phyloP scores from a whole-genome alignment of 2,113 vertebrate genomes.

The Misgurnus mizolepis region DNA sequence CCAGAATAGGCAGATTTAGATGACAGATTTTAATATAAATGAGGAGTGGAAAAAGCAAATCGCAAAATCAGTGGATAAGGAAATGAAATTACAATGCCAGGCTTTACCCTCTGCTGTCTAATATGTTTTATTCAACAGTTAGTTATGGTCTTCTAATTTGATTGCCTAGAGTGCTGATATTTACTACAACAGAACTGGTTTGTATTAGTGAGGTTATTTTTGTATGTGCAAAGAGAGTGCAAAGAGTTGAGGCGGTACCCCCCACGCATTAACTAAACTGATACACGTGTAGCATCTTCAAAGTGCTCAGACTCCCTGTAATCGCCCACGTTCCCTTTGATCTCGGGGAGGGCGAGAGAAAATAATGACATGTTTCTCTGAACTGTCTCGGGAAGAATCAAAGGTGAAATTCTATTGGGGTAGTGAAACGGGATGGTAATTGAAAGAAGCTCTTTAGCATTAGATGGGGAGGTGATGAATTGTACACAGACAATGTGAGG shows the following conservation, averaged over 20 bases:
- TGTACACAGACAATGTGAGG: conserved; percentile 63
- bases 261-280: conserved; percentile 58
- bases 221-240: background rate
- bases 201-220: no score
- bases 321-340: conserved; percentile 74
- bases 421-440: conserved; percentile 70
- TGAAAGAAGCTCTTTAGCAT: conserved; percentile 50
- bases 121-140: conserved; percentile 6
- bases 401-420: conserved; percentile 62
- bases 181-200: background rate
- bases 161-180: no score
- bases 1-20: conserved; percentile 23
- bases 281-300: conserved; percentile 68
- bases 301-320: conserved; percentile 71
- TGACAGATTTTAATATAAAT: conserved; percentile 45
- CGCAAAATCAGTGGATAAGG: conserved; percentile 39
- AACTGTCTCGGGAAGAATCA: conserved; percentile 70
- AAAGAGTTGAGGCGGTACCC: background rate
- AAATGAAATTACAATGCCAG: conserved; percentile 35
- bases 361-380: conserved; percentile 74
- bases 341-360: conserved; percentile 69
- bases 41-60: conserved; percentile 28
- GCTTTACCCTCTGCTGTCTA: background rate
- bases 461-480: conserved; percentile 31
- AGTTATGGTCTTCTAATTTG: no score